Base-by-base conservation (phyloP, 2,113 vertebrate species). In the Dipodomys stephensi region DNA sequence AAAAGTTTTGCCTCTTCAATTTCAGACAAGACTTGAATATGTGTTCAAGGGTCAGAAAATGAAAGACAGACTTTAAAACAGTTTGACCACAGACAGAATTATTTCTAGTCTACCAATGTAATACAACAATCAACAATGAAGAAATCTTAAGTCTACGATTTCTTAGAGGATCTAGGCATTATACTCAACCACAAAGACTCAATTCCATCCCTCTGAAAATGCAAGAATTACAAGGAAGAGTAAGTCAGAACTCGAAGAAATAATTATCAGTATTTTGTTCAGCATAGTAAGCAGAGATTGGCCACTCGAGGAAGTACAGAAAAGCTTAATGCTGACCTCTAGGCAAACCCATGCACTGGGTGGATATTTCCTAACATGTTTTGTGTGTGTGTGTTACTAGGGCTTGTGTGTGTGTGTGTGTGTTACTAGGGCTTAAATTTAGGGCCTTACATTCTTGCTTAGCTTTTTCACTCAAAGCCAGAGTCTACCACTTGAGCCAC, bases 181-280 rank as follows among this genome's bases (percentile, higher is more conserved):
- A 86, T 46, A 82, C 12, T 80, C 83, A 91, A 79, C 32, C 90
- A 35, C 35, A 92, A 82, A 87, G 65, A 83, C 39, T 88, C 62
- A 92, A 62, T 83, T 92, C n/a, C 85, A 87, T 39, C 19, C 30
- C 76, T 86, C 49, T 62, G 15, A 57, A 57, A 57, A 57, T 57
- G 19, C 1, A 91, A 86, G 68, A 83, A 87, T 72, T 83, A 93
- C 53, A 83, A 87, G 46, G 77, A 92, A 92, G 86, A 92, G 32
- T 49, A 87, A 74, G 20, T 35, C 83, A 95, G 80, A 95, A 86
- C 72, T 76, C 81, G 73, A 91, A 91, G 67, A 95, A 95, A 89
- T 15, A 91, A 64, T 44, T 39, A 67, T 77, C 86, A 79, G 67
- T 23, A 71, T 67, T 71, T 92, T 67, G 53, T 91, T 95, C 53